A percentile compares a stretch with the other conserved stretches of the same genome.
Evolutionary conservation across 2,888 invertebrate species (phyloP).

Genomic region (Tineola bisselliella): DNA sequence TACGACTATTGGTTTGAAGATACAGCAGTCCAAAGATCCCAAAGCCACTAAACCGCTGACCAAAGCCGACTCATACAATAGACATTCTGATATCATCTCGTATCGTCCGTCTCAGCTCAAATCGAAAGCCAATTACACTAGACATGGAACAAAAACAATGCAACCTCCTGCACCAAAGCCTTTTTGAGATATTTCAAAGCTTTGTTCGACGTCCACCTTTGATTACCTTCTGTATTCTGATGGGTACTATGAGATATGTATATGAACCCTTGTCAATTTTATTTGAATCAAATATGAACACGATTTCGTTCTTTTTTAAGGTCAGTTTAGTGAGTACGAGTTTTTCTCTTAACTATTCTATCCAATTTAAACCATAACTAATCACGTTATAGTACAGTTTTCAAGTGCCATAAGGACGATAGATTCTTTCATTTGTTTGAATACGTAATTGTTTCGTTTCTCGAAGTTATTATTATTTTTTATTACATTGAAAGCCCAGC

Average conservation of each 20-base stretch:
- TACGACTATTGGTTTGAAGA: background rate
- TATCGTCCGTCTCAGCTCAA: constrained; percentile 29
- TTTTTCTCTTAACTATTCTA: too few relatives aligned
- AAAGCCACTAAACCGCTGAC: background rate
- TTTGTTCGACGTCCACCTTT: constrained; percentile 53
- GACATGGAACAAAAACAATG: constrained; percentile 40
- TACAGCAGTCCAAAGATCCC: background rate
- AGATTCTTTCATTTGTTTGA: too few relatives aligned
- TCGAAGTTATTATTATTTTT: too few relatives aligned
- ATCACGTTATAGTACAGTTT: too few relatives aligned
- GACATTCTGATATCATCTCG: background rate
- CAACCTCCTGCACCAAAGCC: constrained; percentile 21
- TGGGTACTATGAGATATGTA: background rate
- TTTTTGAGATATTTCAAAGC: constrained; percentile 26
- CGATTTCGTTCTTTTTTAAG: background rate
- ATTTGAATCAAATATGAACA: background rate
- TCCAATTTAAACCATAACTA: too few relatives aligned
- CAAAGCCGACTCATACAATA: constrained; percentile 1
- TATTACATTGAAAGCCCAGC: too few relatives aligned
- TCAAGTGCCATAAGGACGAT: too few relatives aligned
- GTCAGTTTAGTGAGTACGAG: too few relatives aligned
- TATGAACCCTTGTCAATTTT: background rate
- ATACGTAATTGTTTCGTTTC: too few relatives aligned
- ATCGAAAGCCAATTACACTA: constrained; percentile 58
- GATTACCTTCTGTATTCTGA: constrained; percentile 35